phyloP scores from a whole-genome alignment of 2,797 vertebrate species.

The Smutsia temminckii region DNA sequence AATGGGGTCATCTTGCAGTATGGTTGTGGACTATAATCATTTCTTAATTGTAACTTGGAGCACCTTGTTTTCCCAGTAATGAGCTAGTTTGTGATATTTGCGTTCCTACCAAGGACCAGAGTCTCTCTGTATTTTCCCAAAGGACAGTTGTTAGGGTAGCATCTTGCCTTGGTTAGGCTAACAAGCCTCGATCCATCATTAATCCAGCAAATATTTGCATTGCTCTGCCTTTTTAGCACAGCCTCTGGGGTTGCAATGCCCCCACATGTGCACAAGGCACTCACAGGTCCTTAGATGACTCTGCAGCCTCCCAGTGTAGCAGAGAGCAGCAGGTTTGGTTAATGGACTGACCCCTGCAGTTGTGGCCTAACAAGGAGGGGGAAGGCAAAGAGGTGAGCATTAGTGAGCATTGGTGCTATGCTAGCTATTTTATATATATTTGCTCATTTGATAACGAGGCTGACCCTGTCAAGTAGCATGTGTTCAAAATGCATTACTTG shows the following conservation, averaged over 20 bases:
- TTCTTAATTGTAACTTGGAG: background rate
- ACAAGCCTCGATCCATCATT: constrained; percentile 14
- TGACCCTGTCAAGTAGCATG: background rate
- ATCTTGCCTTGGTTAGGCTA: background rate
- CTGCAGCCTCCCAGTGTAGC: background rate
- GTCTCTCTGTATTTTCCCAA: background rate
- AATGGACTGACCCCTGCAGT: background rate
- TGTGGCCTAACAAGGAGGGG: background rate
- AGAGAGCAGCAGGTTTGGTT: background rate
- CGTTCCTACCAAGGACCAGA: background rate
- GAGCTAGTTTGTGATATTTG: background rate
- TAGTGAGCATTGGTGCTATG: rapidly evolving
- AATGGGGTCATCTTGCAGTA: background rate
- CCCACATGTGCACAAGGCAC: background rate
- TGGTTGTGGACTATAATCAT: background rate
- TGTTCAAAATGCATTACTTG: background rate
- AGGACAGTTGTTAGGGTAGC: background rate
- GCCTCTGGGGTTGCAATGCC: background rate
- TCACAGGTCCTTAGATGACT: background rate
- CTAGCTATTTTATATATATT: background rate
- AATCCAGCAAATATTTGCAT: constrained; percentile 1
- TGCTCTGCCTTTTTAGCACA: background rate
- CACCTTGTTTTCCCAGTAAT: background rate
- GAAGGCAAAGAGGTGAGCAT: background rate
- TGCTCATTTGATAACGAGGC: background rate